Evolutionary conservation across 2,888 invertebrate genomes (phyloP).

Genomic region (Hermaeophaga mercurialis): DNA sequence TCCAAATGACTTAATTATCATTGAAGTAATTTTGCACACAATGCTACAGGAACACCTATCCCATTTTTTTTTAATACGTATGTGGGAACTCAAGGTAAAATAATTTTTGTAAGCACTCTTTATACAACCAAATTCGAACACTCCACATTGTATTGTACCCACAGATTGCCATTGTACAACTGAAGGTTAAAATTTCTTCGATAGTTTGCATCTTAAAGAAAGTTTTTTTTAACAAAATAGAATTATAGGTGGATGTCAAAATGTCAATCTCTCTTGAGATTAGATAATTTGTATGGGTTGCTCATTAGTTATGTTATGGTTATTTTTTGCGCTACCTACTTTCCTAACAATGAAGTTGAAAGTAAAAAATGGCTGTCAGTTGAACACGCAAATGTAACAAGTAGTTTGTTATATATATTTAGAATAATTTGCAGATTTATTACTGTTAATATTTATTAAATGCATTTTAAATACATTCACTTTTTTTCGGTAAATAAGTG

Average conservation of each 20-base stretch:
- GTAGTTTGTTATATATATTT: too few relatives aligned
- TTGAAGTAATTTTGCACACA: slow-evolving; percentile 21
- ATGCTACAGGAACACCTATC: slow-evolving; percentile 16
- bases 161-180: background rate
- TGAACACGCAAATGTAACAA: background rate
- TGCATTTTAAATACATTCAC: too few relatives aligned
- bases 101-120: slow-evolving; percentile 5
- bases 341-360: background rate
- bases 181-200: background rate
- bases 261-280: background rate
- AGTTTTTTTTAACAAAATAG: background rate
- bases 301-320: background rate
- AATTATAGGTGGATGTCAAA: background rate
- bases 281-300: too few relatives aligned
- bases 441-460: too few relatives aligned
- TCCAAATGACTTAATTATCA: slow-evolving; percentile 12
- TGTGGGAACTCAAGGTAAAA: slow-evolving; percentile 18
- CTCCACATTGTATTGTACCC: background rate
- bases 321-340: background rate
- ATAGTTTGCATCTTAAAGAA: background rate
- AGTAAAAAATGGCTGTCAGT: too few relatives aligned
- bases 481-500: too few relatives aligned
- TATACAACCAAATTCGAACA: slow-evolving; percentile 6
- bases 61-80: slow-evolving; percentile 7
- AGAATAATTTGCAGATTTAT: too few relatives aligned